A percentile compares a stretch with the other conserved stretches of the same genome.
Conservation (phyloP, 1,140 invertebrate species). For the Drosophila nannoptera region DNA sequence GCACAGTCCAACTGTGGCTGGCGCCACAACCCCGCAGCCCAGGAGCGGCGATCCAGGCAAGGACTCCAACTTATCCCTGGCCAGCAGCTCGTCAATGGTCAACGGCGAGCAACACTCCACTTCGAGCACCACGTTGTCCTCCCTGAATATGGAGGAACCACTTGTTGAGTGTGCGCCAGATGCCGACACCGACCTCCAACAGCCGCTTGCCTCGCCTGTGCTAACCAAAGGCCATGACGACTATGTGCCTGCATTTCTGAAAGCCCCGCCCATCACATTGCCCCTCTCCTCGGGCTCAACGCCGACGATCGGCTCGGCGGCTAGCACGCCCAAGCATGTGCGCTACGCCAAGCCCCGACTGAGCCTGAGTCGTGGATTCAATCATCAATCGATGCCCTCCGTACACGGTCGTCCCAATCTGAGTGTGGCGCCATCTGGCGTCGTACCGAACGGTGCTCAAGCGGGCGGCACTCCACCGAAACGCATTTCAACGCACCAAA, state of each 20-base stretch:
- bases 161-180: conserved; percentile 14
- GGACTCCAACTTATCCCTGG: conserved; percentile 19
- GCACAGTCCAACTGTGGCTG: conserved; percentile 62
- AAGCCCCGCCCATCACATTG: conserved; percentile 63
- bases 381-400: conserved; percentile 79
- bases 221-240: conserved; percentile 26
- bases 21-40: conserved; percentile 22
- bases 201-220: conserved; percentile 21
- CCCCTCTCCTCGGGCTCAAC: conserved; percentile 44
- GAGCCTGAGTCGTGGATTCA: conserved; percentile 71
- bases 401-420: conserved; percentile 83
- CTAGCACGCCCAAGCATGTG: conserved; percentile 73
- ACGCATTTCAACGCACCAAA: conserved; percentile 86
- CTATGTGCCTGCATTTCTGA: conserved; percentile 67
- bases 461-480: conserved; percentile 79
- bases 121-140: conserved; percentile 53
- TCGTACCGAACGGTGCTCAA: conserved; percentile 33
- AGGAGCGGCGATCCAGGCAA: conserved; percentile 53
- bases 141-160: conserved; percentile 46
- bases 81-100: conserved; percentile 3
- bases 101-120: conserved; percentile 31
- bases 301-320: conserved; percentile 61
- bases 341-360: conserved; percentile 74
- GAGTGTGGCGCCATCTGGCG: conserved; percentile 41
- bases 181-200: conserved; percentile 3